Evolutionary conservation across 1,140 invertebrate genomes (phyloP), one percentile per base, ranked within the genome.

Genomic region (Caerostris extrusa): DNA sequence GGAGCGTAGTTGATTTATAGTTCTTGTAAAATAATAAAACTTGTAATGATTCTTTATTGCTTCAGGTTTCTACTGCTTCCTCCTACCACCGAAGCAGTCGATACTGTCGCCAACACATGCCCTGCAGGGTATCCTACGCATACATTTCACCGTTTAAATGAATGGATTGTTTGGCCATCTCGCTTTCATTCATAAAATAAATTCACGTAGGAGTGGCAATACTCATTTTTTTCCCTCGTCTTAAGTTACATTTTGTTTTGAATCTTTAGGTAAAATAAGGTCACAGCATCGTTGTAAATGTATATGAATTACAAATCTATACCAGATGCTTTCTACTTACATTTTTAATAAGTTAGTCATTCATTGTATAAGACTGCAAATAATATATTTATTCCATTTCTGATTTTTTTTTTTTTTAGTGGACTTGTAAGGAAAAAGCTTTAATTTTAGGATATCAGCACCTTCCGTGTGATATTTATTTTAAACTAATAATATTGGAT

Each of bases 101-200:
- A 17, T 64, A 64, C 34, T 34, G 61, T 64, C 61, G 61, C 61
- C 61, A 64, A 64, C 50, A 77, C 34, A 77, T 53, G 71, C 71
- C 5, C 71, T 34, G 71, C 71, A 77, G 71, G 71, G 53, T 77
- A 77, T 77, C 71, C 71, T 77, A 77, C 71, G 71, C 71, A 77
- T 50, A 12, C 71, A 77, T 64, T 64, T 64, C 61, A 64, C 17
- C 61, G 71, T 77, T 77, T 34, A 77, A 77, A 19, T 53, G 71
- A 77, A 77, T 50, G 34, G 71, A 5, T 50, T 77, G 19, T 50
- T 53, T 0, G 50, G 12, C 71, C 34, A 77, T 50, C 71, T 77
- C 53, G 50, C 71, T 50, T 53, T 77, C 71, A 77, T 77, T 77
- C 71, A 77, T 77, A 77, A 77, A 77, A 77, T 77, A 77, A 77